A percentile compares a stretch with the other conserved stretches of the same genome.
Conservation (phyloP, 2,797 vertebrate genomes). For the Melopsittacus undulatus region DNA sequence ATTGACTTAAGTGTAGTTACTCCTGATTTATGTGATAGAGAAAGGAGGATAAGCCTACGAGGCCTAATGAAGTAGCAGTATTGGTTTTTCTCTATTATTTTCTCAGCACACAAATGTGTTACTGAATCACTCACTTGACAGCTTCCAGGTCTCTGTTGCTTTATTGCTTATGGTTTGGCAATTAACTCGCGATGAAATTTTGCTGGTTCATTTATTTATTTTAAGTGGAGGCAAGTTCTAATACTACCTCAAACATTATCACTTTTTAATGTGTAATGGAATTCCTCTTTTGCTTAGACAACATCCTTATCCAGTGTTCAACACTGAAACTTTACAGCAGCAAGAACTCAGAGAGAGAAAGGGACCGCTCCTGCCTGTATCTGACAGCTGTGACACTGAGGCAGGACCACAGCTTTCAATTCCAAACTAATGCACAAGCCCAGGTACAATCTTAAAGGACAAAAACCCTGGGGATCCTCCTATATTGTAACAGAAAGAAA, state of each 20-base stretch:
- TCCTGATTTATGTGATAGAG: slow-evolving; percentile 13
- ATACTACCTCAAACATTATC: not conserved
- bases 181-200: slow-evolving; percentile 6
- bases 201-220: not conserved
- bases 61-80: slow-evolving; percentile 17
- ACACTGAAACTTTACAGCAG: not conserved
- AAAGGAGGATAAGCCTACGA: not conserved
- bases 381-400: not conserved
- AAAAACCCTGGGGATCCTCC: not conserved
- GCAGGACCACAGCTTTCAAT: not conserved
- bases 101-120: not conserved
- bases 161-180: not conserved
- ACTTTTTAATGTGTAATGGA: not conserved
- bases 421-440: not conserved
- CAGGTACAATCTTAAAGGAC: not conserved
- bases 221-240: not conserved
- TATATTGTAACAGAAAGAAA: not conserved
- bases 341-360: not conserved
- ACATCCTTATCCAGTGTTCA: not conserved
- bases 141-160: not conserved
- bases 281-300: not conserved
- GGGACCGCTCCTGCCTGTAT: not conserved
- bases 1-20: slow-evolving; percentile 32
- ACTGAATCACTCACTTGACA: slow-evolving; percentile 11
- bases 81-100: not conserved